Evolutionary conservation across 2,113 vertebrate species (phyloP).

Genomic region (Genyomyrus donnyi): DNA sequence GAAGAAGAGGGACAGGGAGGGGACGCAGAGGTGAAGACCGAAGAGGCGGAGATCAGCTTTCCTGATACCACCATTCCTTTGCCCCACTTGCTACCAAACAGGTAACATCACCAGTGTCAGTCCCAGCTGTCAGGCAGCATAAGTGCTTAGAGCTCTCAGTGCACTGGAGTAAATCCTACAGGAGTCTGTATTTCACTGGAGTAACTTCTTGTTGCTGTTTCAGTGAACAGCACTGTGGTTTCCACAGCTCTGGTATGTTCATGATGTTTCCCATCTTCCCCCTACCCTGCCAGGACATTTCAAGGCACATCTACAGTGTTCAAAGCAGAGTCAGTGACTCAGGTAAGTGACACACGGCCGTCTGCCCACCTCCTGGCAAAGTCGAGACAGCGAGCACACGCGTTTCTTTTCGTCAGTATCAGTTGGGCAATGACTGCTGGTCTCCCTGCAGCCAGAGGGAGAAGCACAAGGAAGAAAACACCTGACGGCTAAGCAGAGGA

Average conservation of each 20-base stretch:
- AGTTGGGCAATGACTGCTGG: constrained; percentile 14
- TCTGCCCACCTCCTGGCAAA: background rate
- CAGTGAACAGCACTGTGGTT: background rate
- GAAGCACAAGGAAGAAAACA: constrained; percentile 73
- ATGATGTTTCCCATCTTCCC: background rate
- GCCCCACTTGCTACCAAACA: constrained; percentile 79
- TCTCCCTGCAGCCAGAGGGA: constrained; percentile 56
- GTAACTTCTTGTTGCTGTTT: background rate
- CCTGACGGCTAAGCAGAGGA: constrained; percentile 85
- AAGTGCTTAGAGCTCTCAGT: background rate
- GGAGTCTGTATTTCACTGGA: background rate
- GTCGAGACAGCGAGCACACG: background rate
- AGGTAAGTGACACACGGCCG: constrained; percentile 55
- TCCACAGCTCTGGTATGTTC: background rate
- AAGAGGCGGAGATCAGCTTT: constrained; percentile 58
- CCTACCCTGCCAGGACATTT: constrained; percentile 38
- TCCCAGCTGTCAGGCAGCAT: background rate
- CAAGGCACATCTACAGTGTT: constrained; percentile 39
- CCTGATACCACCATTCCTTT: constrained; percentile 88
- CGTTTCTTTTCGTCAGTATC: too few species aligned
- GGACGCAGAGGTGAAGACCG: constrained; percentile 5
- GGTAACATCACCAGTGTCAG: constrained; percentile 48
- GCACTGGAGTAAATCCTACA: background rate
- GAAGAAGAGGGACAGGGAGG: constrained; percentile 22
- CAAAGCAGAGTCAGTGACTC: constrained; percentile 54